phyloP scores from a whole-genome alignment of 30 jellyfish, hydroid and myxozoan genomes.

The Aurelia coerulea region DNA sequence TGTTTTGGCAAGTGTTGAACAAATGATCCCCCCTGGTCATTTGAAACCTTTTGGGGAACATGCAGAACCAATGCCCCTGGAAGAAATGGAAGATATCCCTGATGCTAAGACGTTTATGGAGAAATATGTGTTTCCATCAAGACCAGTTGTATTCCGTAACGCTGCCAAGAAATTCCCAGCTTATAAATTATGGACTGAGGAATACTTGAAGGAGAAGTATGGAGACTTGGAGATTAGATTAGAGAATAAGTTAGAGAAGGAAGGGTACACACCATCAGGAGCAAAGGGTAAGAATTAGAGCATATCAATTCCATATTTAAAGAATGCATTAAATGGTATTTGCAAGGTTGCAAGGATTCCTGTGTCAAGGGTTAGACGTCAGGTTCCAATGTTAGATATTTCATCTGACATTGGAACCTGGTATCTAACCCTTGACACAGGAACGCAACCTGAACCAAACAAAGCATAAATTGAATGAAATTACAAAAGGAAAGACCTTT shows the following conservation, averaged over 20 bases:
- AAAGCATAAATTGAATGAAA: too few relatives aligned
- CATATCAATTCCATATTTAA: too few relatives aligned
- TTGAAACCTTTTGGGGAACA: constrained; percentile 81
- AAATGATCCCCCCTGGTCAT: constrained; percentile 63
- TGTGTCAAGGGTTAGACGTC: too few relatives aligned
- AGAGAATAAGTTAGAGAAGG: constrained; percentile 62
- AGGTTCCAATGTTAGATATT: too few relatives aligned
- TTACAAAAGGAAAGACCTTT: too few relatives aligned
- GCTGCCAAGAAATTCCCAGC: constrained; percentile 76
- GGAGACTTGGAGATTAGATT: constrained; percentile 74
- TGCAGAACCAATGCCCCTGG: constrained; percentile 60
- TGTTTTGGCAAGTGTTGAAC: constrained; percentile 27
- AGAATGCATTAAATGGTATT: too few relatives aligned
- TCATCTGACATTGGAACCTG: too few relatives aligned
- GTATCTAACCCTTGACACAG: too few relatives aligned
- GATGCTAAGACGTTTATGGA: constrained; percentile 66
- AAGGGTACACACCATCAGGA: constrained; percentile 77
- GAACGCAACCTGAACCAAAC: too few relatives aligned
- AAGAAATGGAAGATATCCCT: constrained; percentile 69
- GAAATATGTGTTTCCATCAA: constrained; percentile 53
- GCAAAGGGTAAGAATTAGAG: constrained; percentile 47
- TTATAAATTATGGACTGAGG: constrained; percentile 68
- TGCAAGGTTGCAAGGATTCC: too few relatives aligned
- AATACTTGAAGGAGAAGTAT: constrained; percentile 48
- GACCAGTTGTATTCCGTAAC: constrained; percentile 67